Conservation (phyloP, 2,888 invertebrate genomes). For the Bombylius major region DNA sequence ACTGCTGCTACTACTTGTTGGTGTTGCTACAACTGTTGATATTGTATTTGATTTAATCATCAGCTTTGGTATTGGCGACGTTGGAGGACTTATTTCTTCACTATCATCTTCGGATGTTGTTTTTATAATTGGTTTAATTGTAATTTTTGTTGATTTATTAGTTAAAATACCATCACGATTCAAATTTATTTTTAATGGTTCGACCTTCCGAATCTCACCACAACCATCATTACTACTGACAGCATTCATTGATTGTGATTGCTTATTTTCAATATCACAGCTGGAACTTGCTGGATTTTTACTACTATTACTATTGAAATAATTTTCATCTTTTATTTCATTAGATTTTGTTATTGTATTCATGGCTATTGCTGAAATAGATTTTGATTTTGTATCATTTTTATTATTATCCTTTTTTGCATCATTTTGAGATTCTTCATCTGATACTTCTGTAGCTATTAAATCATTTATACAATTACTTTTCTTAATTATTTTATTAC, state of each 20-base stretch:
- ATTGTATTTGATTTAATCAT: slow-evolving; percentile 18
- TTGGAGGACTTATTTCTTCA: not conserved
- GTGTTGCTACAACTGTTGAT: slow-evolving; percentile 1
- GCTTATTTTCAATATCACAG: slow-evolving; percentile 4
- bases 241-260: not conserved
- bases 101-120: slow-evolving; percentile 12
- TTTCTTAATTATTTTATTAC: slow-evolving; percentile 1
- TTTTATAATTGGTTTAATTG: slow-evolving; percentile 27
- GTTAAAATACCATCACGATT: slow-evolving; percentile 17
- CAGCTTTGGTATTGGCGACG: slow-evolving; percentile 21
- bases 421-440: slow-evolving; percentile 4
- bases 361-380: not conserved
- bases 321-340: not conserved
- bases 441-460: not conserved
- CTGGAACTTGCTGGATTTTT: slow-evolving; percentile 5
- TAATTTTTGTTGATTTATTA: slow-evolving; percentile 21
- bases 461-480: slow-evolving; percentile 4
- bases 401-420: not conserved
- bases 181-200: slow-evolving; percentile 36
- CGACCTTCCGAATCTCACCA: slow-evolving; percentile 27
- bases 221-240: too few species aligned
- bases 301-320: not conserved
- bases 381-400: not conserved
- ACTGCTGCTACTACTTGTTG: slow-evolving; percentile 1
- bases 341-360: not conserved